These are phyloP conservation scores for Bos taurus DNA, from an alignment of 2,113 vertebrate genomes.

Conservation along the genomic window DNA sequence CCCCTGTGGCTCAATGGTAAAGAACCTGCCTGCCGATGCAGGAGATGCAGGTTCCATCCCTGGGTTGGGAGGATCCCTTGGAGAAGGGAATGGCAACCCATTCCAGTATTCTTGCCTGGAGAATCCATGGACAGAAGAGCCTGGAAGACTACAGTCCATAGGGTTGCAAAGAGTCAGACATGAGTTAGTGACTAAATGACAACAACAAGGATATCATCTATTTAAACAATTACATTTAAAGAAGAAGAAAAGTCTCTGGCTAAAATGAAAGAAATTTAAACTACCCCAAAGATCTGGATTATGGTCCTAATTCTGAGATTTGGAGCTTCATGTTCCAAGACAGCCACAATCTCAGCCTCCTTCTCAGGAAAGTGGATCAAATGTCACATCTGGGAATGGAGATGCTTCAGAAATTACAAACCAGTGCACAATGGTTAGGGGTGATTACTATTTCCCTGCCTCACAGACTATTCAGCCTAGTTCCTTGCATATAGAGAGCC, in stretches of 20 bases:
- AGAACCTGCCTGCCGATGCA: too few species aligned
- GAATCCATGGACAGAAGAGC: too few species aligned
- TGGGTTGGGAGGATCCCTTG: too few species aligned
- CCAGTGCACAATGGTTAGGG: too few species aligned
- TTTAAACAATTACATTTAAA: not conserved
- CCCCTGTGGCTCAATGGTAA: too few species aligned
- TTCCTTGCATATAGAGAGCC: not conserved
- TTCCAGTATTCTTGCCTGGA: too few species aligned
- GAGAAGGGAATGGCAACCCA: too few species aligned
- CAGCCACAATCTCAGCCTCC: not conserved
- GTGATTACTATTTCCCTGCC: not conserved
- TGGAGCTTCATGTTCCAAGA: not conserved
- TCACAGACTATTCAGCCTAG: not conserved
- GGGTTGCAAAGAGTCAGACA: not conserved
- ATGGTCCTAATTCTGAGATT: not conserved
- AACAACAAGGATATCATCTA: not conserved
- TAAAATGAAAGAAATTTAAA: not conserved
- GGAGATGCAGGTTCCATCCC: too few species aligned
- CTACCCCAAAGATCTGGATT: not conserved
- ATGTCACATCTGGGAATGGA: not conserved
- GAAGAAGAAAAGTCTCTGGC: not conserved
- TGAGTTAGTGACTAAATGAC: not conserved
- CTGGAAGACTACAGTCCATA: too few species aligned
- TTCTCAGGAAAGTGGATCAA: not conserved
- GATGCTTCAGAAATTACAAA: not conserved